Evolutionary conservation across 1,140 invertebrate genomes (phyloP).

Genomic region (Tenebrio molitor): DNA sequence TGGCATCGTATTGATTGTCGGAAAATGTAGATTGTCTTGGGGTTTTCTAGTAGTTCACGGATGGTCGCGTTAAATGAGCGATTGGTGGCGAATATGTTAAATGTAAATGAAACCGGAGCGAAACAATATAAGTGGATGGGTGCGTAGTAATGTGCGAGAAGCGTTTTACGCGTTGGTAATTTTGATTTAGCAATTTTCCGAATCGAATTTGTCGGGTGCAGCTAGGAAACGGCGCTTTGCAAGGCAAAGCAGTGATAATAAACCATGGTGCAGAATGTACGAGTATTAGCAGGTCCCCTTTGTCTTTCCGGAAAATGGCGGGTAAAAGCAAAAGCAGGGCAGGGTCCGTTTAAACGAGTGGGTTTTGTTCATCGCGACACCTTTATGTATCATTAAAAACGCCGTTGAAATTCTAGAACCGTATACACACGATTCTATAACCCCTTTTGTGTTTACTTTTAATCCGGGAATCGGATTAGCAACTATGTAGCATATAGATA

Average conservation of each 20-base stretch:
- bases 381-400: conserved; percentile 47
- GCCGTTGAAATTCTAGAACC: conserved; percentile 38
- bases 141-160: conserved; percentile 2
- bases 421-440: conserved; percentile 44
- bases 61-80: conserved; percentile 9
- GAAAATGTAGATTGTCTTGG: conserved; percentile 14
- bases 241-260: conserved; percentile 13
- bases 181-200: conserved; percentile 36
- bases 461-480: conserved; percentile 47
- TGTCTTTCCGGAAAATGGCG: conserved; percentile 22
- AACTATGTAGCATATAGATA: conserved; percentile 44
- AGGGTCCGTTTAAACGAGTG: conserved; percentile 29
- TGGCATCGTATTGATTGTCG: neutral
- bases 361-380: conserved; percentile 30
- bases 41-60: conserved; percentile 30
- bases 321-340: neutral
- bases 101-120: conserved; percentile 27
- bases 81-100: conserved; percentile 28
- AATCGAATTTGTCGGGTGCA: conserved; percentile 33
- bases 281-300: conserved; percentile 24
- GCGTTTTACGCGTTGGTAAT: conserved; percentile 35
- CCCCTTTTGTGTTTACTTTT: conserved; percentile 47
- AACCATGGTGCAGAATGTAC: conserved; percentile 21
- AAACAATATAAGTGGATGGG: conserved; percentile 17
- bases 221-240: conserved; percentile 11